Conservation (phyloP, 1,140 invertebrate genomes). For the Sesamia nonagrioides region DNA sequence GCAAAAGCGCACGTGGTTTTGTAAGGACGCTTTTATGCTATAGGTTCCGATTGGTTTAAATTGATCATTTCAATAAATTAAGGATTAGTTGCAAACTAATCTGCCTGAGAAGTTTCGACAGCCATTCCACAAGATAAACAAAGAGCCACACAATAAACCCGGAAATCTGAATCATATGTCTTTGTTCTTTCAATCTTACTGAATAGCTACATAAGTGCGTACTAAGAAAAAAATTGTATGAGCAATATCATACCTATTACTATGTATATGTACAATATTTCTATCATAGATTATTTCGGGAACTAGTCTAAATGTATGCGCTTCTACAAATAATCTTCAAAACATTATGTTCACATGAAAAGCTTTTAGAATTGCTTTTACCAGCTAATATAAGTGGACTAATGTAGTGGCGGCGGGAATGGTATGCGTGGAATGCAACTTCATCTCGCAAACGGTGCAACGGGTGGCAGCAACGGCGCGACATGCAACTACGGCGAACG, state of each 20-base stretch:
- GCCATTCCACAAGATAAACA: neutral
- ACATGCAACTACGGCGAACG: slow-evolving; percentile 68
- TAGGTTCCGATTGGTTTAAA: neutral
- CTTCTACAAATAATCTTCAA: slow-evolving; percentile 5
- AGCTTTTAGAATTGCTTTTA: slow-evolving; percentile 26
- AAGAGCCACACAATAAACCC: neutral
- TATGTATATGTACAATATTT: neutral
- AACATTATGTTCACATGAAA: slow-evolving; percentile 20
- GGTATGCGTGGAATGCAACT: slow-evolving; percentile 74
- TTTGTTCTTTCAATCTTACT: slow-evolving; percentile 23
- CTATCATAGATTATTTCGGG: neutral
- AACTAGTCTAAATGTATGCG: neutral
- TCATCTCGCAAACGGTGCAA: slow-evolving; percentile 65
- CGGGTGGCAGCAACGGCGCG: neutral
- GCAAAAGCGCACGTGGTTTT: too few relatives aligned
- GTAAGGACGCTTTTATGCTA: too few relatives aligned
- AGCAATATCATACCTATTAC: neutral
- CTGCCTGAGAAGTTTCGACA: neutral
- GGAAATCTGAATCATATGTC: slow-evolving; percentile 33
- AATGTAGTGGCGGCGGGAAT: slow-evolving; percentile 56
- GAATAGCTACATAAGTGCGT: neutral
- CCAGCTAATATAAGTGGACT: slow-evolving; percentile 6
- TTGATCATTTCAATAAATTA: neutral
- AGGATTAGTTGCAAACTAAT: neutral
- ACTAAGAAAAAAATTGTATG: slow-evolving; percentile 2